These are phyloP conservation scores for Tapera naevia DNA, from an alignment of 2,797 vertebrate genomes.

Conservation along the genomic window DNA sequence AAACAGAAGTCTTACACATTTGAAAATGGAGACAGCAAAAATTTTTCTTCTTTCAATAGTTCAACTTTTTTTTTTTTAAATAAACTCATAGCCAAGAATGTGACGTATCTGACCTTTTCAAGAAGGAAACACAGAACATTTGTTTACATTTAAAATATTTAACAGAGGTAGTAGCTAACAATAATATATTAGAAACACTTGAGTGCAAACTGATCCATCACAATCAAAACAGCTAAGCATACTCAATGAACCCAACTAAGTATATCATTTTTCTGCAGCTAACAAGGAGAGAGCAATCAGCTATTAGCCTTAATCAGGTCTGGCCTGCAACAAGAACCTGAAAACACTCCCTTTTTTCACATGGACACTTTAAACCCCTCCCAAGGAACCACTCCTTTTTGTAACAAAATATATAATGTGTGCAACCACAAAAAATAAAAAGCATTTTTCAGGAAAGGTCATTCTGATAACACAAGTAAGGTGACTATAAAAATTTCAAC, in stretches of 20 bases:
- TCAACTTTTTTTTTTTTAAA: background rate
- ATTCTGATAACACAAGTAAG: background rate
- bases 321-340: background rate
- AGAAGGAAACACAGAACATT: fast-evolving
- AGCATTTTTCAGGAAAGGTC: background rate
- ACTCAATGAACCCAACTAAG: background rate
- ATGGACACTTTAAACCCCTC: background rate
- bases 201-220: background rate
- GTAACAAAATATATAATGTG: background rate
- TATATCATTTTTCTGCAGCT: background rate
- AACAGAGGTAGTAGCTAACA: background rate
- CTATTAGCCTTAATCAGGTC: background rate
- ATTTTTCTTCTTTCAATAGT: background rate
- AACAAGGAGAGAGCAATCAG: background rate
- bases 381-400: background rate
- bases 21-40: background rate
- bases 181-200: background rate
- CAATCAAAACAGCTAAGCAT: background rate
- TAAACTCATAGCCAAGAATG: background rate
- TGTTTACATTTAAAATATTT: background rate
- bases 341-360: background rate
- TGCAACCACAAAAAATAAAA: background rate
- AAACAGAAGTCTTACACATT: background rate
- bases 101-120: background rate
- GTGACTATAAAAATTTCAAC: background rate